Conservation (phyloP, 2,113 vertebrate species). For the Urocitellus parryii region DNA sequence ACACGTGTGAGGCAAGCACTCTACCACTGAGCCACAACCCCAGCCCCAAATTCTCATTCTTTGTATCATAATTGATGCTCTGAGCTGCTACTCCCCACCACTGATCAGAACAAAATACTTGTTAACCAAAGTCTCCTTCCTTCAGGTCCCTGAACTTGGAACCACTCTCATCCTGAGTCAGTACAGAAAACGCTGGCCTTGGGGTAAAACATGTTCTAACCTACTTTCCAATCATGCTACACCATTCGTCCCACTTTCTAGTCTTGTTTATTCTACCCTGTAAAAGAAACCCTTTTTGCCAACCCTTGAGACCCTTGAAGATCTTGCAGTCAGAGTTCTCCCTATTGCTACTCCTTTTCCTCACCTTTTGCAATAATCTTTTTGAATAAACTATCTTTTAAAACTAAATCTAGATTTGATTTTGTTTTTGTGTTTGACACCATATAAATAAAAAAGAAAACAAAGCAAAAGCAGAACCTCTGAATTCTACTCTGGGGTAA, state of each 20-base stretch:
- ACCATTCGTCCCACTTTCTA: not conserved
- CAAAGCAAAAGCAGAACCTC: constrained; percentile 13
- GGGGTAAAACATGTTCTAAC: not conserved
- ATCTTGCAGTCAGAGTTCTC: not conserved
- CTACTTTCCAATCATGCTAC: not conserved
- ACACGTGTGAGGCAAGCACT: too few relatives aligned
- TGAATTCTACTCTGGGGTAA: not conserved
- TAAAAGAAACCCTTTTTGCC: not conserved
- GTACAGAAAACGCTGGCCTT: not conserved
- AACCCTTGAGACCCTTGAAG: not conserved
- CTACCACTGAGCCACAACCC: too few relatives aligned
- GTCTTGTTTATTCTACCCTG: not conserved
- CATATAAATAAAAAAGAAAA: not conserved
- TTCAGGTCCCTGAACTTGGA: not conserved
- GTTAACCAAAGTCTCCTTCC: not conserved
- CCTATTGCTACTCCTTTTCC: not conserved
- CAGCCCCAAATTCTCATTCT: not conserved
- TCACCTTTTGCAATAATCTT: not conserved
- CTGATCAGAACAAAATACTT: not conserved
- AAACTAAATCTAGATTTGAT: not conserved
- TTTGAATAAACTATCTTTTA: not conserved
- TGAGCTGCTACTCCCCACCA: not conserved
- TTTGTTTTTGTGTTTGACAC: not conserved
- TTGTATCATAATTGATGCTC: not conserved
- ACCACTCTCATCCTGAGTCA: not conserved